phyloP scores from a whole-genome alignment of 2,113 vertebrate species.

The Zosterops hypoxanthus region DNA sequence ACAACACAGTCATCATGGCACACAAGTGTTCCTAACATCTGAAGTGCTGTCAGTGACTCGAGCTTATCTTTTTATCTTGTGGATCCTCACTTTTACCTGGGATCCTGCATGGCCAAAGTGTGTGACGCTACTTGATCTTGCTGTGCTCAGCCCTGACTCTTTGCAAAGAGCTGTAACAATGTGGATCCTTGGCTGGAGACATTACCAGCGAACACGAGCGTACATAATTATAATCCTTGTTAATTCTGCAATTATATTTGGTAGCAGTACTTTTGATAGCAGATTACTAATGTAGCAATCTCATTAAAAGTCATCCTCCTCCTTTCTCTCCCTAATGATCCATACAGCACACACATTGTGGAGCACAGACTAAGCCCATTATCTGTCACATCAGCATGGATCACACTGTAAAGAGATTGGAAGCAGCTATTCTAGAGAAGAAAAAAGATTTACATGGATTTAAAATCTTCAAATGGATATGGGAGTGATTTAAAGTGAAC shows the following conservation, averaged over 20 bases:
- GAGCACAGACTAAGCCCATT: slow-evolving; percentile 19
- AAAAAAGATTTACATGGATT: neutral
- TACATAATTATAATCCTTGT: slow-evolving; percentile 19
- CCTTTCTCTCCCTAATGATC: slow-evolving; percentile 35
- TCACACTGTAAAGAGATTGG: neutral
- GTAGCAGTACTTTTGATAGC: slow-evolving; percentile 18
- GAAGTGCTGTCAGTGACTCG: neutral
- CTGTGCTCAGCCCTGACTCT: neutral
- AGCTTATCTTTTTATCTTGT: neutral
- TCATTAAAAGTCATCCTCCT: slow-evolving; percentile 33
- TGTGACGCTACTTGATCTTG: neutral
- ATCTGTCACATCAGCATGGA: slow-evolving; percentile 20
- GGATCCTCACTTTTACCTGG: neutral
- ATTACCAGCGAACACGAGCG: neutral
- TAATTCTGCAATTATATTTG: slow-evolving; percentile 32
- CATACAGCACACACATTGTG: neutral
- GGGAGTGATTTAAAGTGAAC: neutral
- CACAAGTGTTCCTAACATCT: neutral
- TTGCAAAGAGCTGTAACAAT: neutral
- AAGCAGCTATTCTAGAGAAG: neutral
- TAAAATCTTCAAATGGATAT: slow-evolving; percentile 13
- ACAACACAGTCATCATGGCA: neutral
- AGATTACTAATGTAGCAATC: slow-evolving; percentile 21
- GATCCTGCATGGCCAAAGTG: accelerated
- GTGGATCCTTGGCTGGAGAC: neutral